Conservation (phyloP, 1,140 invertebrate genomes). For the Solenopsis fugax region DNA sequence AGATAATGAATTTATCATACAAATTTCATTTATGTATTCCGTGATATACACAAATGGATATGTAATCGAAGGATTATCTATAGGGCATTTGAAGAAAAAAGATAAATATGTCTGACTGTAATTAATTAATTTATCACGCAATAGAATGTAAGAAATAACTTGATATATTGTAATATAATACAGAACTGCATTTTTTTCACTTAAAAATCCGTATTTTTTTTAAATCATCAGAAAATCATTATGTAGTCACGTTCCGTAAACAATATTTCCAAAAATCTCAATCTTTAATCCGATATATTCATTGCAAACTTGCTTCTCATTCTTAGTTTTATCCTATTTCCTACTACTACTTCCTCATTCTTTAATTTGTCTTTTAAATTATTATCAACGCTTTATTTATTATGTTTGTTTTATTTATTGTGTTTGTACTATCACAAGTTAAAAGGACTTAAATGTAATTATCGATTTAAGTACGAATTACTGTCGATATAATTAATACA, state of each 20-base stretch:
- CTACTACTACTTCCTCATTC: neutral
- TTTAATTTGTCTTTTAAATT: neutral
- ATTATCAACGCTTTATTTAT: neutral
- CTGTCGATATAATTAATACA: neutral
- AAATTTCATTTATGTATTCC: neutral
- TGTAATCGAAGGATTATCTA: neutral
- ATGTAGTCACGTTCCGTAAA: neutral
- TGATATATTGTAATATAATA: too few species aligned
- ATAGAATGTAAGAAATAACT: too few species aligned
- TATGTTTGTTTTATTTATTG: neutral
- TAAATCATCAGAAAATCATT: neutral
- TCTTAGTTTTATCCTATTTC: neutral
- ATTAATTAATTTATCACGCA: too few species aligned
- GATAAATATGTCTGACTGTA: neutral
- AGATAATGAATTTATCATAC: slow-evolving; percentile 43
- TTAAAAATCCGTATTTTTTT: neutral
- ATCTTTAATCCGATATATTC: neutral
- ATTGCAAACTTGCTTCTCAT: slow-evolving; percentile 17
- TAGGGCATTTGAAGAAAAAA: neutral
- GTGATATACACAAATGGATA: neutral
- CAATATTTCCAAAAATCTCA: neutral
- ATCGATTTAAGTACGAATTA: neutral
- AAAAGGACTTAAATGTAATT: slow-evolving; percentile 1
- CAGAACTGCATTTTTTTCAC: neutral
- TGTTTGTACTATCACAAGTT: neutral